Percentiles rank a stretch among this genome's conserved stretches.
Conservation (phyloP, 2,888 invertebrate species). For the Caenorhabditis parvicauda region DNA sequence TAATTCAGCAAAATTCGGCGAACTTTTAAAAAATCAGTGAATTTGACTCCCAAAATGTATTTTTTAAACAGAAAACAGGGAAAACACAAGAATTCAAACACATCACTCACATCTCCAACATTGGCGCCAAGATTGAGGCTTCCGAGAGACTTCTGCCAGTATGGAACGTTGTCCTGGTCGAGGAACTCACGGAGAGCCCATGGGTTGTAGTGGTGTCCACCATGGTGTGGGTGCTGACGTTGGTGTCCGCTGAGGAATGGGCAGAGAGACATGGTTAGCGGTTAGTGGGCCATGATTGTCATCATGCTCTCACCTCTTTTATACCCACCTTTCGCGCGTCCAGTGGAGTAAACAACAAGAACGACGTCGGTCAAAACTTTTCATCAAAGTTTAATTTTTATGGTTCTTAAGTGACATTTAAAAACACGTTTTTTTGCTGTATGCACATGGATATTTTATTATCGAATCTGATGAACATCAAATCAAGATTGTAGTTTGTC, state of each 20-base stretch:
- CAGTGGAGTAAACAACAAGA: no score
- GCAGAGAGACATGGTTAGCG: constrained; percentile 17
- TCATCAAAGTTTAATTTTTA: no score
- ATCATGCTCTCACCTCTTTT: constrained; percentile 5
- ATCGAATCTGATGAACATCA: no score
- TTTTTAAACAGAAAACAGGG: background rate
- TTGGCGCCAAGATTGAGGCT: constrained; percentile 10
- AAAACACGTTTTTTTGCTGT: no score
- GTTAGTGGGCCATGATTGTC: constrained; percentile 1
- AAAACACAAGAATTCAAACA: background rate
- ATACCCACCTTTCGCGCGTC: constrained; percentile 4
- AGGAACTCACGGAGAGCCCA: constrained; percentile 5
- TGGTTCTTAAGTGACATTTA: no score
- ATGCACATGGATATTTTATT: no score
- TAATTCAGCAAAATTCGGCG: background rate
- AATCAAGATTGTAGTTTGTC: no score
- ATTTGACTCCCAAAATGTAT: background rate
- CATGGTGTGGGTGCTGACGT: background rate
- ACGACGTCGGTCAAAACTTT: no score
- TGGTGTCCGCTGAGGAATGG: constrained; percentile 13
- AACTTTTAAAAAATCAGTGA: background rate
- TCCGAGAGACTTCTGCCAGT: constrained; percentile 12
- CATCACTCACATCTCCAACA: background rate
- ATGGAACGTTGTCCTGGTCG: constrained; percentile 7
- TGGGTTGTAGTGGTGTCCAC: no score